Base-by-base conservation (phyloP, 2,888 invertebrate genomes). In the Thymelicus acteon region DNA sequence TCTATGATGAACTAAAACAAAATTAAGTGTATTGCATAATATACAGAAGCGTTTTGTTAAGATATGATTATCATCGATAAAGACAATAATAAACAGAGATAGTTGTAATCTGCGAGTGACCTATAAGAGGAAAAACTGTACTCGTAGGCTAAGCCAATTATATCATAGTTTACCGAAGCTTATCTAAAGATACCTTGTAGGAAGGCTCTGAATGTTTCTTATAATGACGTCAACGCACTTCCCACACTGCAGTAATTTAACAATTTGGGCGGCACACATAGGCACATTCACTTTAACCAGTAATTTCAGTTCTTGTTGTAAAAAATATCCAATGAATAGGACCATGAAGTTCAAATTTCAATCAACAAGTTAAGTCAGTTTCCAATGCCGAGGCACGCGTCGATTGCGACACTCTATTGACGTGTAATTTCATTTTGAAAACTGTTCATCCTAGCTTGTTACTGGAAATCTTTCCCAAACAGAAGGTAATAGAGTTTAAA, bases 361-460 rank as follows among this genome's bases (percentile, higher is more conserved):
- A 75, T 68, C 72, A 47, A 54, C 52, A 57, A 47, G 54, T 68
- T 37, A 31, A 54, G 62, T 77, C 76, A 78, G 75, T 75, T 81
- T 79, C 75, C 73, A 82, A 80, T 76, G 80, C 74, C 78, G 74
- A 81, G 87, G 88, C 91, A 91, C 90, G 91, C 90, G 91, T 86
- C 89, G 76, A 84, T 91, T 92, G 87, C 91, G 82, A 90, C 90
- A 92, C 76, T 78, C 74, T 74, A 65, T 74, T 76, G 75, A 76
- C 75, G 76, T 72, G 79, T 84, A 80, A 82, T 81, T 81, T 79
- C 80, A 82, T 85, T 85, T 86, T 85, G 75, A 77, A 84, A 86
- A 85, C 83, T 81, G 82, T 83, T 82, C 76, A 79, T 80, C 74
- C 62, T 44, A 37, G 19, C 31, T 62, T 62, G 49, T 64, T 72